phyloP scores from a whole-genome alignment of 2,113 vertebrate genomes.

The Siniperca chuatsi region DNA sequence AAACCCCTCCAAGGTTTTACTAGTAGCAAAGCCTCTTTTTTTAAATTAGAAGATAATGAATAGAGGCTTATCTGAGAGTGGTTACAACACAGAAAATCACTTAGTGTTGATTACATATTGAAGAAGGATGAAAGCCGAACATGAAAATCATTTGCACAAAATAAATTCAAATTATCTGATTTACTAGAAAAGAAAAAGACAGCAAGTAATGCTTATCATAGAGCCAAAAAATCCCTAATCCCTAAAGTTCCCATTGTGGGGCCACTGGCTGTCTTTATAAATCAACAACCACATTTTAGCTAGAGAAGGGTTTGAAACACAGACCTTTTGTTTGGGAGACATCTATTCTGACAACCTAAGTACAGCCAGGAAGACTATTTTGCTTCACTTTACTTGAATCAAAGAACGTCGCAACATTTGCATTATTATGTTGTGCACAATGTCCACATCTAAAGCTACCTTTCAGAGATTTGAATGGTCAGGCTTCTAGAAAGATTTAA shows the following conservation, averaged over 20 bases:
- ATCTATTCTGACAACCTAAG: too few relatives aligned
- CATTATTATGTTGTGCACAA: too few relatives aligned
- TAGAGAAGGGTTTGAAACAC: too few relatives aligned
- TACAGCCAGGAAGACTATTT: too few relatives aligned
- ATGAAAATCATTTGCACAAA: neutral
- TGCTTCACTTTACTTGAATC: too few relatives aligned
- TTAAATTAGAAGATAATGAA: neutral
- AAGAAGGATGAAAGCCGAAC: neutral
- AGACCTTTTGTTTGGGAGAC: too few relatives aligned
- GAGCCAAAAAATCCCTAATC: neutral
- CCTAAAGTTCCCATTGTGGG: neutral
- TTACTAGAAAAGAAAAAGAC: neutral
- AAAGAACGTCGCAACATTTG: too few relatives aligned
- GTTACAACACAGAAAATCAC: neutral
- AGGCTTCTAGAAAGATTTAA: too few relatives aligned
- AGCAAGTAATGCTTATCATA: neutral
- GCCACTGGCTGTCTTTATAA: neutral
- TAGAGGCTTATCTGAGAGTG: neutral
- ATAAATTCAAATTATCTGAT: neutral
- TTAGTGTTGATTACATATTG: slow-evolving; percentile 22
- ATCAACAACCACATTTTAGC: too few relatives aligned
- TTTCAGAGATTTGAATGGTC: too few relatives aligned
- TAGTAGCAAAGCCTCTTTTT: neutral
- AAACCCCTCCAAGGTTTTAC: neutral
- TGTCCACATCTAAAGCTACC: too few relatives aligned